Base-by-base conservation (phyloP, 2,113 vertebrate species). In the Lasiurus borealis region DNA sequence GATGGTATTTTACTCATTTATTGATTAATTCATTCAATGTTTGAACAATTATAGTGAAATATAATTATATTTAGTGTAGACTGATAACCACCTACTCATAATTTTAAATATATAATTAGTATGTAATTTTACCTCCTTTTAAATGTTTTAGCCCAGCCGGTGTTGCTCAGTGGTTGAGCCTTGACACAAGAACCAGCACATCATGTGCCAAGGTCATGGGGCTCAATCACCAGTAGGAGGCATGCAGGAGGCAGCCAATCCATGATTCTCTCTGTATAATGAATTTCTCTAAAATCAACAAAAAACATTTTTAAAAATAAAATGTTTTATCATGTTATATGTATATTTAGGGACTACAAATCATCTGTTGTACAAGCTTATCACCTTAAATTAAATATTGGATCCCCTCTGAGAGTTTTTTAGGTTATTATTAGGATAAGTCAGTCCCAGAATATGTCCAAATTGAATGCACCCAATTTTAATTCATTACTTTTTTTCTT, bases 51-150 rank as follows among this genome's bases (percentile, higher is more conserved):
- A 93, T 27, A 73, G 27, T 64, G 7, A 40, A 40, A 40, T 40
- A 40, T 40, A 40, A 40, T 40, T 40, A 40, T 40, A 40, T 40
- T 40, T 40, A 40, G 40, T 18, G 34, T 34, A 86, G 46, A 54
- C 19, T 68, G 19, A 77, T 77, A 21, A 82, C 54, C 9, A 54
- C 15, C 14, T 7, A 85, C 34, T 34, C 29, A 18, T 13, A 40
- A 10, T 85, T 90, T 91, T 44, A 80, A 73, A 78, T 44, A 76
- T n/a, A 71, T 50, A 92, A 76, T 59, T 52, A 83, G 21, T 71
- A 54, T 84, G 27, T 64, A 64, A 77, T 77, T 84, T 92, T 62
- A 71, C 29, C 88, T 68, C 5, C 14, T 76, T 80, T 83, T 44
- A 21, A 66, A 44, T 82, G 27, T 40, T 91, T 76, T n/a, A 62